These are phyloP conservation scores for Diorhabda carinulata DNA, from an alignment of 1,140 invertebrate species.

Conservation along the genomic window DNA sequence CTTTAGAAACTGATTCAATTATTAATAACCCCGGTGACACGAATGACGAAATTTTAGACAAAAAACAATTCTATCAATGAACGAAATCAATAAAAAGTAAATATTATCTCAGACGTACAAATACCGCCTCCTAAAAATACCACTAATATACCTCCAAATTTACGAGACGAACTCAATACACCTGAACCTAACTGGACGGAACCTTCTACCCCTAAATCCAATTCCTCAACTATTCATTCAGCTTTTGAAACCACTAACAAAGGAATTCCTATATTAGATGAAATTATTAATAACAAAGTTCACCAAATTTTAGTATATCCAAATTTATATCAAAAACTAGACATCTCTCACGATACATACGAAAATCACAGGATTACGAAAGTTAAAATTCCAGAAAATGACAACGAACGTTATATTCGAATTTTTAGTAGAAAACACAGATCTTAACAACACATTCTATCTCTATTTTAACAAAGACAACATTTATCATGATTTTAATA, in stretches of 20 bases:
- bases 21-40: background rate
- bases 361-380: constrained; percentile 18
- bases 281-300: constrained; percentile 5
- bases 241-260: background rate
- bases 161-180: too few species aligned
- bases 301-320: background rate
- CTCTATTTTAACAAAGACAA: constrained; percentile 12
- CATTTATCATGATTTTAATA: constrained; percentile 16
- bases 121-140: background rate
- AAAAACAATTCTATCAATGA: background rate
- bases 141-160: background rate
- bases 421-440: constrained; percentile 19
- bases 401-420: constrained; percentile 16
- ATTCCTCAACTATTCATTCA: background rate
- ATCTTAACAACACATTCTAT: constrained; percentile 16
- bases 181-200: background rate
- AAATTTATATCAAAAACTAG: background rate
- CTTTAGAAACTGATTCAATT: background rate
- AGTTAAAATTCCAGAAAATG: constrained; percentile 12
- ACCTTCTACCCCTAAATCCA: background rate
- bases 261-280: background rate
- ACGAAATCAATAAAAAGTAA: background rate
- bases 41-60: background rate
- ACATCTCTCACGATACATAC: background rate
- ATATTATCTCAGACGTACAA: constrained; percentile 6